Evolutionary conservation across 2,888 invertebrate genomes (phyloP).

Genomic region (Orthosia cruda): DNA sequence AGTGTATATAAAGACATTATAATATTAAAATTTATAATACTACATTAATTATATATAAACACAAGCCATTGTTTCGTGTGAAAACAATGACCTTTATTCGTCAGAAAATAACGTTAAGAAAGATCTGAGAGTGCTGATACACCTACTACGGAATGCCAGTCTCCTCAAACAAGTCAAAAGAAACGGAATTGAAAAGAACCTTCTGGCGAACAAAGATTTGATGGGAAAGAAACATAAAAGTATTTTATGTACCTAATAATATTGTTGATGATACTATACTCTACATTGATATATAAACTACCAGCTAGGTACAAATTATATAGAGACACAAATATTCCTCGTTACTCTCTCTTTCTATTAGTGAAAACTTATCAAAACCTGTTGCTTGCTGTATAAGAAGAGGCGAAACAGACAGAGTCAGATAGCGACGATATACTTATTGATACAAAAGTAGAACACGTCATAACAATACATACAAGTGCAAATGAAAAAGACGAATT

Average conservation of each 20-base stretch:
- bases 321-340: too few species aligned
- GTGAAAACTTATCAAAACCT: too few species aligned
- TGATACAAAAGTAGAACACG: not conserved
- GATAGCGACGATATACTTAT: not conserved
- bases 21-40: not conserved
- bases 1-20: not conserved
- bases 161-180: not conserved
- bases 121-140: not conserved
- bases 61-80: constrained; percentile 29
- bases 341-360: too few species aligned
- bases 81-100: constrained; percentile 23
- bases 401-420: too few species aligned
- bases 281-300: not conserved
- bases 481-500: not conserved
- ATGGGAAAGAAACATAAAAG: not conserved
- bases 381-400: too few species aligned
- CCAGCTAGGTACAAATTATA: too few species aligned
- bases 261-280: not conserved
- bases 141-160: not conserved
- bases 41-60: too few species aligned
- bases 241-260: not conserved
- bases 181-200: constrained; percentile 1
- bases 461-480: not conserved
- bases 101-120: constrained; percentile 10
- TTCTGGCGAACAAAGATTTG: not conserved